Conservation (phyloP, 37 sponge, comb jelly and placozoan species). For the Geodia barretti region DNA sequence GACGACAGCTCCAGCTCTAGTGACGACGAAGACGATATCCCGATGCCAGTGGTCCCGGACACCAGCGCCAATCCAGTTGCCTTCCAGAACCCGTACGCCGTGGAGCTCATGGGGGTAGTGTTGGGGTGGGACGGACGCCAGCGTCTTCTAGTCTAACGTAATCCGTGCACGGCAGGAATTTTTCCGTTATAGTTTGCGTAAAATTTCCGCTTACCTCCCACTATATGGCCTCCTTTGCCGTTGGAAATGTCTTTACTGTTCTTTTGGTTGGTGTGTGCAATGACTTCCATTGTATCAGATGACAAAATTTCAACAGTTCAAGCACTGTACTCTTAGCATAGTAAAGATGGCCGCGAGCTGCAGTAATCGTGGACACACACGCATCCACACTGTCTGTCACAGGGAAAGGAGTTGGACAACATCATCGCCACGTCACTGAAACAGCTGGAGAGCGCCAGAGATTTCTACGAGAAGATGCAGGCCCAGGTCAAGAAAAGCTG, state of each 20-base stretch:
- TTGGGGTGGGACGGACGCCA: too few species aligned
- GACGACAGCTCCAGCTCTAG: slow-evolving; percentile 7
- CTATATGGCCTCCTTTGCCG: too few species aligned
- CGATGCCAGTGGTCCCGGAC: background rate
- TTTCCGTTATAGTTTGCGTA: too few species aligned
- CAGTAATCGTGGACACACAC: background rate
- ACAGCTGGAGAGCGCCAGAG: slow-evolving; percentile 77
- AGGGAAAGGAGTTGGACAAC: slow-evolving; percentile 61
- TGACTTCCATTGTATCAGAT: too few species aligned
- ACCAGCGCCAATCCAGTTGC: slow-evolving; percentile 11
- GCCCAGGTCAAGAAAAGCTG: slow-evolving; percentile 50
- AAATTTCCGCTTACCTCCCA: too few species aligned
- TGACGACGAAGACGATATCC: background rate
- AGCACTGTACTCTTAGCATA: too few species aligned
- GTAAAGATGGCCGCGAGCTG: too few species aligned
- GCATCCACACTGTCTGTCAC: background rate
- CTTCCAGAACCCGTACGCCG: slow-evolving; percentile 41
- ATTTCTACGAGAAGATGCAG: slow-evolving; percentile 83
- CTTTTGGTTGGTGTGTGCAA: too few species aligned
- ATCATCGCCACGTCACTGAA: slow-evolving; percentile 79
- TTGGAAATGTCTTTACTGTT: too few species aligned
- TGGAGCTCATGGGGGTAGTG: slow-evolving; percentile 18
- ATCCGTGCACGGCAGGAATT: too few species aligned
- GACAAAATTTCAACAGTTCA: too few species aligned
- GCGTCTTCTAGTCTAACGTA: too few species aligned